phyloP scores from a whole-genome alignment of 1,140 invertebrate species.

The Zeugodacus cucurbitae region DNA sequence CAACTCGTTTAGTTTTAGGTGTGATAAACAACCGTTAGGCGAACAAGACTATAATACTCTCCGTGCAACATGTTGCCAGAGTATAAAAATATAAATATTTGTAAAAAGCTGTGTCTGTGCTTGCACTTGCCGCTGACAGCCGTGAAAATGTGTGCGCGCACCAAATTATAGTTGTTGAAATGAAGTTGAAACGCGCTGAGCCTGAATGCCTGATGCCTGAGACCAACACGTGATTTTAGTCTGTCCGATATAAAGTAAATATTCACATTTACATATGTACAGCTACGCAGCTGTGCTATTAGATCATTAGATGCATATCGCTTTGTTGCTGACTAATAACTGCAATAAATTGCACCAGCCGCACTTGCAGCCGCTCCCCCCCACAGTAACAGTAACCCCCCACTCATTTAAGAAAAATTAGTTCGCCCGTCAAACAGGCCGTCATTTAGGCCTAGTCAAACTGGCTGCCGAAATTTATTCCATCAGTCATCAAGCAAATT shows the following conservation, averaged over 20 bases:
- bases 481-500: constrained; percentile 7
- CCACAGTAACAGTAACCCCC: too few species aligned
- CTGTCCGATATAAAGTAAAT: too few species aligned
- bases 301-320: too few species aligned
- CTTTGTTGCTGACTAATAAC: background rate
- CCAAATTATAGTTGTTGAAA: background rate
- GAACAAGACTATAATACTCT: too few species aligned
- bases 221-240: background rate
- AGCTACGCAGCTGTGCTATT: too few species aligned
- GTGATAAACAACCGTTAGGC: too few species aligned
- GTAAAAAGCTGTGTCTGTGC: background rate
- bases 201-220: background rate
- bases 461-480: background rate
- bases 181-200: background rate
- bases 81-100: too few species aligned
- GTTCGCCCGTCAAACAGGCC: background rate
- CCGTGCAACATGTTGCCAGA: too few species aligned
- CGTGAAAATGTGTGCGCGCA: background rate
- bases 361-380: background rate
- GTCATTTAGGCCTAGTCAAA: background rate
- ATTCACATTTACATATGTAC: too few species aligned
- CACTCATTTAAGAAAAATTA: background rate
- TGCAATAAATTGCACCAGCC: background rate
- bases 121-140: constrained; percentile 7
- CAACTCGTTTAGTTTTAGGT: too few species aligned